Base-by-base conservation (phyloP, 2,888 invertebrate species). In the Oscheius sp. region DNA sequence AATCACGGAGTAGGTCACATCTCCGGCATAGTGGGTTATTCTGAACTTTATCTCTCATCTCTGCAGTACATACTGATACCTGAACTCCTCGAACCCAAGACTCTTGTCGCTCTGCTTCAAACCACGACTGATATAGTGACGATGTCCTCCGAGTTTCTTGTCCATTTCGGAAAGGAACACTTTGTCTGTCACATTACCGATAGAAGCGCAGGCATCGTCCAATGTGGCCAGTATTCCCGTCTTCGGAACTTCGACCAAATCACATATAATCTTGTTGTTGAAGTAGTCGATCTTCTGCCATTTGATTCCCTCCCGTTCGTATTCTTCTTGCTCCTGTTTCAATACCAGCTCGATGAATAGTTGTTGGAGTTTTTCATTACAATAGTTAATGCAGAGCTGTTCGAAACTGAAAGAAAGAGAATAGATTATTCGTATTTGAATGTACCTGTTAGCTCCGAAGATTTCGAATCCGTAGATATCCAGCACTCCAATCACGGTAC, bases 381-480 rank as follows among this genome's bases (percentile, higher is more conserved):
- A 98, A 91, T 97, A 98, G 91, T 98, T 98, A 89, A 98, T 98
- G 90, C 97, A 98, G 91, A 98, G 96, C 91, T 98, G 98, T 90
- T 98, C 98, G 91, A 98, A 92, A 80, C 91, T 92, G 85, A 66
- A 89, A 86, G 13, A 21, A 10, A 47, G 21, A 37, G 10, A 47
- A 4, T 53, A 58, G n/a, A 58, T 62, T 51, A 4, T 2, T 9
- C 33, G 57, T 48, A 55, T 33, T 21, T 21, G 21, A 21, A 21
- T 21, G 21, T 71, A 96, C 91, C 95, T 96, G 91, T 98, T 98
- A 42, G 93, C 93, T 85, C 96, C 96, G 90, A 99, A 96, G 83
- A 98, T 96, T 92, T 99, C 98, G 90, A 98, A 99, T 32, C 98
- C 98, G 90, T 98, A 99, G 89, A 99, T 99, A 89, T 99, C 98